Base-by-base conservation (phyloP, 2,797 vertebrate genomes). In the Rhabdophis nuchalis region DNA sequence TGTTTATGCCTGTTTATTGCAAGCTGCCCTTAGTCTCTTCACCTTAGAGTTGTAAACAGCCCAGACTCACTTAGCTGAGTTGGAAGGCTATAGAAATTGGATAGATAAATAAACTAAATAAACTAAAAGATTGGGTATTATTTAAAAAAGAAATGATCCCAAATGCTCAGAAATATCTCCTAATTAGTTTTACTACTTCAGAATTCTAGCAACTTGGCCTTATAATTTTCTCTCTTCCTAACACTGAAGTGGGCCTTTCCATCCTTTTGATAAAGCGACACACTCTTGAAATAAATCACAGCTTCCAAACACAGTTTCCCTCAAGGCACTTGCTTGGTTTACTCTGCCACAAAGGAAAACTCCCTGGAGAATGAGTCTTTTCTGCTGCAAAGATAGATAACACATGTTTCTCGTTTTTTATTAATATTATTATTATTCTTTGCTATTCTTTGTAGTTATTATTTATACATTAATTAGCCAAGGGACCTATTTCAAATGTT, bases 201-300 rank as follows among this genome's bases (percentile, higher is more conserved):
- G 27, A 52, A 89, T 58, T 89, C 85, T 41, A 57, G 88, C n/a
- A 50, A 50, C 57, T 56, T 90, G 68, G 56, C 50, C 56, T 64
- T 25, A 85, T 61, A 90, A 32, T 12, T 20, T 92, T 89, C 53
- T n/a, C 29, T 23, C 86, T 56, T 23, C 20, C 41, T 46, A 77
- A 50, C 77, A 52, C 32, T 56, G 56, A 29, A 92, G 57, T 10
- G 36, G 61, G 46, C 87, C 53, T 85, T 57, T 27, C 4, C 12
- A 36, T 50, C 68, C 46, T 90, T 56, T 52, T 87, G 32, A 90
- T 56, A 93, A 86, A 46, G 53, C 4, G 50, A 64, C 46, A 56
- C 23, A 46, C 25, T 82, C 61, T 87, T 93, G 85, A 87, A 92
- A 90, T 52, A 92, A 93, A 87, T 85, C 64, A 92, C 32, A 52